phyloP scores from a whole-genome alignment of 1,140 invertebrate species.

The Phortica variegata region DNA sequence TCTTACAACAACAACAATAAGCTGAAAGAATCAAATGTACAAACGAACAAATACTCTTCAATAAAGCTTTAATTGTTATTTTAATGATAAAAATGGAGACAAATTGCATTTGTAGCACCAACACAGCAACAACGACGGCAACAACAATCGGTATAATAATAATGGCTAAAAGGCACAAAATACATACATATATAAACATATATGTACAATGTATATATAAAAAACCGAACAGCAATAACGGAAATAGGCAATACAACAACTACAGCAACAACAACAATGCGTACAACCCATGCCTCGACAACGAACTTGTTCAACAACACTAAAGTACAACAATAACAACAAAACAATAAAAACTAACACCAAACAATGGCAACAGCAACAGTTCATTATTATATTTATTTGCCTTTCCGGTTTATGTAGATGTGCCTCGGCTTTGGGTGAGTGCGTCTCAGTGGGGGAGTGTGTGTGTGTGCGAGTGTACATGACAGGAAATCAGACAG shows the following conservation, averaged over 20 bases:
- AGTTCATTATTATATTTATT: conserved; percentile 36
- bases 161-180: too few relatives aligned
- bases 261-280: background rate
- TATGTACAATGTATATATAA: too few relatives aligned
- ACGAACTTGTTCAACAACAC: too few relatives aligned
- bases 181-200: too few relatives aligned
- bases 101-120: conserved; percentile 32
- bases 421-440: background rate
- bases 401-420: background rate
- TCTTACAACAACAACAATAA: conserved; percentile 22
- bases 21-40: too few relatives aligned
- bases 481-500: too few relatives aligned
- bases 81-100: conserved; percentile 54
- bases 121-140: background rate
- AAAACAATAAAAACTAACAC: conserved; percentile 47
- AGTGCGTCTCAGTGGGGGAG: too few relatives aligned
- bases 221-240: background rate
- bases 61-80: conserved; percentile 51
- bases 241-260: conserved; percentile 7
- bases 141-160: too few relatives aligned
- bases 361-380: conserved; percentile 42
- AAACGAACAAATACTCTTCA: conserved; percentile 13
- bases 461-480: too few relatives aligned
- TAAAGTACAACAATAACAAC: too few relatives aligned
- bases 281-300: too few relatives aligned